Percentiles rank a stretch among this genome's conserved stretches.
phyloP scores from a whole-genome alignment of 2,113 vertebrate genomes.

The Calyptommatus sinebrachiatus region DNA sequence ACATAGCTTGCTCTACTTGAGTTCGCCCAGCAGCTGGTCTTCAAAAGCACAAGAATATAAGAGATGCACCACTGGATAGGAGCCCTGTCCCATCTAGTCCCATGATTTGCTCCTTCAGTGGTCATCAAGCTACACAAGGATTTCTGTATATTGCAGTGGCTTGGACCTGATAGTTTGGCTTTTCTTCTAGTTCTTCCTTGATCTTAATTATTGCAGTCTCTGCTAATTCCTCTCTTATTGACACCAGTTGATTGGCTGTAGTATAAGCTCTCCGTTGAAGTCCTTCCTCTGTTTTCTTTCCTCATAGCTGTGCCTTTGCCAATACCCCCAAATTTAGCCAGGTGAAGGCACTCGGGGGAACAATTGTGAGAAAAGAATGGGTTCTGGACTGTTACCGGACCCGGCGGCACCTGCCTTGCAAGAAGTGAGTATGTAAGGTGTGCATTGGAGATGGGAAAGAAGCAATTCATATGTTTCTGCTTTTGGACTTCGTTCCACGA shows the following conservation, averaged over 20 bases:
- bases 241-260: neutral
- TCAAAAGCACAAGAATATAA: too few species aligned
- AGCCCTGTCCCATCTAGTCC: too few species aligned
- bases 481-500: neutral
- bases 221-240: neutral
- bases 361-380: slow-evolving; percentile 87
- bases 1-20: too few species aligned
- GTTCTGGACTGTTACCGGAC: slow-evolving; percentile 84
- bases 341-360: slow-evolving; percentile 83
- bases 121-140: too few species aligned
- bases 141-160: too few species aligned
- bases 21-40: too few species aligned
- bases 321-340: slow-evolving; percentile 92
- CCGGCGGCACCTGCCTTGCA: slow-evolving; percentile 79
- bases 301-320: slow-evolving; percentile 85
- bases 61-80: too few species aligned
- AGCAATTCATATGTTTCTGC: too few species aligned
- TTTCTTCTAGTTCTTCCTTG: too few species aligned
- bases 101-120: too few species aligned
- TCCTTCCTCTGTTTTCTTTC: neutral
- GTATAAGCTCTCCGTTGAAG: neutral
- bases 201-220: neutral
- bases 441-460: neutral
- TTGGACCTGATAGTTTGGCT: too few species aligned
- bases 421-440: slow-evolving; percentile 66